phyloP scores from a whole-genome alignment of 2,888 invertebrate genomes.

The Cantharis rufa region DNA sequence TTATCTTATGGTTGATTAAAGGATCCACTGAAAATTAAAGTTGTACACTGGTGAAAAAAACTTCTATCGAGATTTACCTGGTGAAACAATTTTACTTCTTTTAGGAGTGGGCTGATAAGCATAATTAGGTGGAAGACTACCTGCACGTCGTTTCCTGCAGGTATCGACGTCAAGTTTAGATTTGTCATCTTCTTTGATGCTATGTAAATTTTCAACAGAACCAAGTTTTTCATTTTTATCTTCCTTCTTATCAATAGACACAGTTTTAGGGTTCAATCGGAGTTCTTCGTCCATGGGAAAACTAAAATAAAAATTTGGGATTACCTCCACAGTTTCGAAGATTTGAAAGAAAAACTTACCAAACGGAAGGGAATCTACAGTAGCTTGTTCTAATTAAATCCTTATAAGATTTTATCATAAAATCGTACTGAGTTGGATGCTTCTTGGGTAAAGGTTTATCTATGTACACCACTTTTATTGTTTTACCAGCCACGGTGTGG shows the following conservation, averaged over 20 bases:
- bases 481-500: conserved; percentile 10
- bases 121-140: neutral
- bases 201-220: neutral
- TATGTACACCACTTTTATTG: conserved; percentile 45
- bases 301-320: neutral
- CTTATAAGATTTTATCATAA: conserved; percentile 41
- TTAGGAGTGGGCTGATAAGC: neutral
- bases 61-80: neutral
- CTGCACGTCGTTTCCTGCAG: neutral
- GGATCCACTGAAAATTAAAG: neutral
- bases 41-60: neutral
- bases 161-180: neutral
- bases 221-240: neutral
- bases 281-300: neutral
- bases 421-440: conserved; percentile 36
- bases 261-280: neutral
- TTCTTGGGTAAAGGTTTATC: conserved; percentile 46
- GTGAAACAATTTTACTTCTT: neutral
- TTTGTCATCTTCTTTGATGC: neutral
- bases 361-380: conserved; percentile 33
- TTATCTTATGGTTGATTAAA: conserved; percentile 19
- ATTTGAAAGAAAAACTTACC: conserved; percentile 1
- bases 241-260: neutral
- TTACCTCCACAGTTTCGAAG: no score
- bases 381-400: conserved; percentile 43